Conservation (phyloP, 2,113 vertebrate species). For the Pteropus alecto region DNA sequence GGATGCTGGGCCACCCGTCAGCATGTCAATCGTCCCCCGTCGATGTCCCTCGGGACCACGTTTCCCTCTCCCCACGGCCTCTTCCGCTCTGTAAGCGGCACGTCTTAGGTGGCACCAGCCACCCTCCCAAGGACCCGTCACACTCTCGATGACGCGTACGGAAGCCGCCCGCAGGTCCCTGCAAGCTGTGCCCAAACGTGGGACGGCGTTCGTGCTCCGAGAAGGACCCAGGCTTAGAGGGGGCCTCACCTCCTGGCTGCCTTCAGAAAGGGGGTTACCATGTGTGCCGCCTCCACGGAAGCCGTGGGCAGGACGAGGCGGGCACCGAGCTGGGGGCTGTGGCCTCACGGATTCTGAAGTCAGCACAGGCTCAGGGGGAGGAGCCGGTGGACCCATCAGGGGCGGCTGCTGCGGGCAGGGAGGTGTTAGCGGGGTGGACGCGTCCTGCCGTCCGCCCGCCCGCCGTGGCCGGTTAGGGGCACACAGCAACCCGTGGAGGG, state of each 20-base stretch:
- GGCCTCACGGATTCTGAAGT: neutral
- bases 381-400: no score
- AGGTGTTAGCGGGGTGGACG: no score
- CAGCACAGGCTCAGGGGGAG: neutral
- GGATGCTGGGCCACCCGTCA: neutral
- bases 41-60: no score
- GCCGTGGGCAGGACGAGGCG: no score
- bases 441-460: no score
- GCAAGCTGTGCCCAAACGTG: neutral
- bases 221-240: neutral
- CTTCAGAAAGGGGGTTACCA: fast-evolving
- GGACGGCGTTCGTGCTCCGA: neutral
- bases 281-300: fast-evolving
- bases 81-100: neutral
- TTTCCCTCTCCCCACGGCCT: neutral
- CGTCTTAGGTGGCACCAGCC: neutral
- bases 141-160: neutral
- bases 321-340: no score
- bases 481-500: fast-evolving
- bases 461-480: neutral
- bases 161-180: fast-evolving
- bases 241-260: neutral
- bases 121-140: neutral
- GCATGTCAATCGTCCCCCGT: no score
- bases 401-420: no score